These are phyloP conservation scores for Gnatocerus cornutus DNA, from an alignment of 2,888 invertebrate genomes.

Conservation along the genomic window DNA sequence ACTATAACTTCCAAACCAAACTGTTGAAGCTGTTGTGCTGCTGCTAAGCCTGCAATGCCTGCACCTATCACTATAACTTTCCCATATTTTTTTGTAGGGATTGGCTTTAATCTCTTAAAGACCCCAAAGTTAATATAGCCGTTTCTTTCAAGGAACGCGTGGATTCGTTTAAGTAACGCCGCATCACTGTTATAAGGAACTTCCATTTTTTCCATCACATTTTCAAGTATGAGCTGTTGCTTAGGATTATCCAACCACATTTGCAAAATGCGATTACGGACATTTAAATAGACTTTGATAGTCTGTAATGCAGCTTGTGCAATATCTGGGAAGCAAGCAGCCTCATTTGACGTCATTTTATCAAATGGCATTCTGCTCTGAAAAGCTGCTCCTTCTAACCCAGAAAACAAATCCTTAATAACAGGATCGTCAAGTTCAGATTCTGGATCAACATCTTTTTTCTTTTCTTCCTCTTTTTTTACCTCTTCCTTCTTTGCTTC, in stretches of 20 bases:
- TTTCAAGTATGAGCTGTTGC: constrained; percentile 89
- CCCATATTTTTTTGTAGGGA: constrained; percentile 78
- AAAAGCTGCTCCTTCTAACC: constrained; percentile 94
- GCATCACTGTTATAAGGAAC: constrained; percentile 95
- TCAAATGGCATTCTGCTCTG: constrained; percentile 95
- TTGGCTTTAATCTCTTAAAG: constrained; percentile 88
- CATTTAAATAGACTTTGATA: constrained; percentile 91
- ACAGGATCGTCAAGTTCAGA: constrained; percentile 81
- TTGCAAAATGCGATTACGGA: constrained; percentile 92
- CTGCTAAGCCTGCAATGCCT: constrained; percentile 95
- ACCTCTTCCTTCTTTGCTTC: constrained; percentile 70
- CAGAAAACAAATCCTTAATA: constrained; percentile 70
- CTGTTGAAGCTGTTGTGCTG: constrained; percentile 94
- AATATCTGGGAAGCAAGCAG: constrained; percentile 94
- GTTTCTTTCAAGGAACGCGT: constrained; percentile 94
- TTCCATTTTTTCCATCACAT: constrained; percentile 86
- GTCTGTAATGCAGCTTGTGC: constrained; percentile 87
- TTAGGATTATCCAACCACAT: constrained; percentile 98
- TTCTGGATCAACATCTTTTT: constrained; percentile 77
- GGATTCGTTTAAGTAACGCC: constrained; percentile 86
- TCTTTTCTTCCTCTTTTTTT: constrained; percentile 73
- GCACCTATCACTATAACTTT: constrained; percentile 79
- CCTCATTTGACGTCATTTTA: constrained; percentile 95
- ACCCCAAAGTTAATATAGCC: constrained; percentile 99
- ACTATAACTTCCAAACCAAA: constrained; percentile 97